Conservation (phyloP, 2,888 invertebrate genomes). For the Leptopilina myrica region DNA sequence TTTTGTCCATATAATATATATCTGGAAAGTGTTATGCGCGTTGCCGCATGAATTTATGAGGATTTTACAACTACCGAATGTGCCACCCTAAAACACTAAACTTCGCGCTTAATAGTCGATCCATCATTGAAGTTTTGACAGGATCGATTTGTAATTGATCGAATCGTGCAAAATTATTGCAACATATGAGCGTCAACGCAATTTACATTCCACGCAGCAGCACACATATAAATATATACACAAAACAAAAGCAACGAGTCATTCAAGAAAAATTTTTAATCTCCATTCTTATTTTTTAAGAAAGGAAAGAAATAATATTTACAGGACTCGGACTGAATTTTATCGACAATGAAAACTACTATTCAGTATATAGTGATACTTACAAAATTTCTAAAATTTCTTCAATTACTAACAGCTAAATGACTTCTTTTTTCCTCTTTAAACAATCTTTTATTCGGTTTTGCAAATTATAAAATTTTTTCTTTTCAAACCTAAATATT, state of each 20-base stretch:
- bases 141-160: constrained; percentile 67
- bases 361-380: too few species aligned
- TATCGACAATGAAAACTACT: too few species aligned
- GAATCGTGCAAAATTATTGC: constrained; percentile 35
- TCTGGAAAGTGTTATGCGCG: constrained; percentile 50
- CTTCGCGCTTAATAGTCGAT: constrained; percentile 67
- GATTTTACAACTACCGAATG: constrained; percentile 62
- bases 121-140: constrained; percentile 72
- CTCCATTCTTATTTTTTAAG: not conserved
- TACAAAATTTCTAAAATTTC: too few species aligned
- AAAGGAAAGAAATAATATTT: too few species aligned
- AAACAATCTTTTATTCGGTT: too few species aligned
- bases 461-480: too few species aligned
- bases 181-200: not conserved
- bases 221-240: not conserved
- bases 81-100: constrained; percentile 63
- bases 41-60: constrained; percentile 61
- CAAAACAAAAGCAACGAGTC: too few species aligned
- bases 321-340: too few species aligned
- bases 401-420: too few species aligned
- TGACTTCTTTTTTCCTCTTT: too few species aligned
- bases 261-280: not conserved
- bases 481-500: too few species aligned
- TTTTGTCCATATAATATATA: constrained; percentile 46
- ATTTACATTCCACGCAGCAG: not conserved